Percentiles rank a stretch among this genome's conserved stretches.
Evolutionary conservation across 2,797 vertebrate species (phyloP).

Genomic region (Urosaurus nigricauda): DNA sequence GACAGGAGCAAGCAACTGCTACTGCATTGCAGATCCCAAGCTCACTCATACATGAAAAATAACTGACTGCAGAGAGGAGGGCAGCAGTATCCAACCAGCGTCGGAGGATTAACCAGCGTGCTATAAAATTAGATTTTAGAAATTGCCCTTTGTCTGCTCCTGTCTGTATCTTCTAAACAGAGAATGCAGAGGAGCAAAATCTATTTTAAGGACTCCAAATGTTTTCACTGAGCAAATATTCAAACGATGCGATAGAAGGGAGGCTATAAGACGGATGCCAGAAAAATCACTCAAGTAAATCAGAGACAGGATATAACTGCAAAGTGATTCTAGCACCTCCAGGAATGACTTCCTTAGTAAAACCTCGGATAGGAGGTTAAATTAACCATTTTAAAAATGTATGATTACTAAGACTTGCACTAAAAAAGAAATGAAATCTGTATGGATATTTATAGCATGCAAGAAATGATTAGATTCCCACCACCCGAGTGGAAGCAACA

Average conservation of each 20-base stretch:
- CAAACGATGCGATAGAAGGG: conserved; percentile 37
- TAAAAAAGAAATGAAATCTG: background rate
- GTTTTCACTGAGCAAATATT: conserved; percentile 46
- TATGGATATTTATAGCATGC: background rate
- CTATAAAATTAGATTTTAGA: conserved; percentile 73
- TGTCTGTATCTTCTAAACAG: conserved; percentile 53
- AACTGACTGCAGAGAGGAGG: conserved; percentile 54
- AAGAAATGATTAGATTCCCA: background rate
- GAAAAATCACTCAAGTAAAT: conserved; percentile 55
- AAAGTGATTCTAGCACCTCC: conserved; percentile 6
- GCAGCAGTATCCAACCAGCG: conserved; percentile 60
- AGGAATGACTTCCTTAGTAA: conserved; percentile 20
- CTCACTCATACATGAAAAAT: conserved; percentile 59
- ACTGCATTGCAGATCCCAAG: conserved; percentile 75
- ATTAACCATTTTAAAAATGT: background rate
- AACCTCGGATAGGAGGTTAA: conserved; percentile 30
- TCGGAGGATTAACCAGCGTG: conserved; percentile 52
- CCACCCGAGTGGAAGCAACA: background rate
- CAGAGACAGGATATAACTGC: conserved; percentile 38
- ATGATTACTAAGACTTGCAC: conserved; percentile 19
- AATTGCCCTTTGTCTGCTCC: conserved; percentile 64
- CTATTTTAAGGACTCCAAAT: conserved; percentile 55
- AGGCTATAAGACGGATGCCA: conserved; percentile 36
- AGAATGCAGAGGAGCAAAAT: conserved; percentile 51
- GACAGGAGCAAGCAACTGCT: conserved; percentile 55